Evolutionary conservation across 1,140 invertebrate species (phyloP), one percentile per base, ranked within the genome.

Genomic region (Gryllus bimaculatus): DNA sequence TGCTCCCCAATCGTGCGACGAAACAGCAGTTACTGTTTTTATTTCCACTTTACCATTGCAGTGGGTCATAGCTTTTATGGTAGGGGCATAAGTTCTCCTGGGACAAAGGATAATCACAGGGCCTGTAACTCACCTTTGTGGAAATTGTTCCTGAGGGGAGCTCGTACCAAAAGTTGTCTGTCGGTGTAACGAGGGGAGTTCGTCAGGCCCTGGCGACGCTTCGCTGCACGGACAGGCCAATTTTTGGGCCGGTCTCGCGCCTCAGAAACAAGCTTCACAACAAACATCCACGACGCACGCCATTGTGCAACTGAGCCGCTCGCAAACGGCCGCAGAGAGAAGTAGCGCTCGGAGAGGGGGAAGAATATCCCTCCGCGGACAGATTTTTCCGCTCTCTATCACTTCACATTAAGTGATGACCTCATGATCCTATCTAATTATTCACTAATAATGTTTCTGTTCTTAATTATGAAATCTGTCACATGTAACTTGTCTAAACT

Each of bases 221-320:
- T 48, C 78, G 78, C 48, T 39, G 66, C 73, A 49, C 78, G 78
- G 78, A 74, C 74, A 48, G 78, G 73, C 78, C 73, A 79, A 74
- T 18, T 79, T 79, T 75, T 47, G 78, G 78, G 39, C 78, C 73
- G 78, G 73, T 79, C 74, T 47, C 74, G 49, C 74, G 49, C 49
- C 78, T 79, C 78, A 79, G 78, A 79, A 79, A 79, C 78, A 79
- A 66, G 39, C 73, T 75, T 20, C 78, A 79, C 74, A 75, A 48
- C 78, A 49, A 39, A 13, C 47, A 47, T 8, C 4, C 13, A n/a
- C 26, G 21, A 21, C 13, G 74, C 78, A 74, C 78, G 78, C 78
- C 78, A 79, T 79, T 75, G 73, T 79, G 78, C 78, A 75, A 79
- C 78, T 79, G 78, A 73, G 76, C 47, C 8, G 7, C 15, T n/a